Percentiles rank a stretch among this genome's conserved stretches.
phyloP scores from a whole-genome alignment of 2,113 vertebrate species.

The Scatophagus argus region DNA sequence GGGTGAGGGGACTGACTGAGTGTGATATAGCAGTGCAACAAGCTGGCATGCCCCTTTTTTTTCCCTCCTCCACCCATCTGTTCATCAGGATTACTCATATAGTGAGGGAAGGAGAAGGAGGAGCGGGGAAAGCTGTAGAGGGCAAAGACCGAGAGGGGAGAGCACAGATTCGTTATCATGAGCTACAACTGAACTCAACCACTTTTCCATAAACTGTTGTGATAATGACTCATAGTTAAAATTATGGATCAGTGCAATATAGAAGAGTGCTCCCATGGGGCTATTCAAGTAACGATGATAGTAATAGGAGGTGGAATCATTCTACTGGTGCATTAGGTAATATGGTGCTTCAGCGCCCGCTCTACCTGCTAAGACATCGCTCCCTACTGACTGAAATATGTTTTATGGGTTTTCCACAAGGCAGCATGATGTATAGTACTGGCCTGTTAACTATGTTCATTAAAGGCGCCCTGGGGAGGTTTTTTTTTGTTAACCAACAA shows the following conservation, averaged over 20 bases:
- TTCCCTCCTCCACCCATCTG: constrained; percentile 71
- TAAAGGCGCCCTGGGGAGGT: not conserved
- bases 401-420: constrained; percentile 19
- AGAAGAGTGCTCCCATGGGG: constrained; percentile 42
- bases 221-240: constrained; percentile 55
- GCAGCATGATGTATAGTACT: not conserved
- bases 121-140: constrained; percentile 28
- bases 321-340: constrained; percentile 60
- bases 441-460: not conserved
- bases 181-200: constrained; percentile 19
- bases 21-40: constrained; percentile 56
- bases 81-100: constrained; percentile 72
- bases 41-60: constrained; percentile 60
- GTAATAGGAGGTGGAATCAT: constrained; percentile 31
- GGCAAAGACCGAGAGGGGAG: constrained; percentile 21
- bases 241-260: constrained; percentile 38
- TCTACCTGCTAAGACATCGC: constrained; percentile 31
- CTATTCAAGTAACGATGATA: constrained; percentile 41
- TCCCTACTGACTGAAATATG: constrained; percentile 33
- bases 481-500: not conserved
- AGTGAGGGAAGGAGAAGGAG: constrained; percentile 33
- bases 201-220: constrained; percentile 42
- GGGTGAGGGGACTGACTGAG: constrained; percentile 57
- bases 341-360: constrained; percentile 22
- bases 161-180: constrained; percentile 17